Evolutionary conservation across 2,113 vertebrate genomes (phyloP), one percentile per base, ranked within the genome.

Genomic region (Isichthys henryi): DNA sequence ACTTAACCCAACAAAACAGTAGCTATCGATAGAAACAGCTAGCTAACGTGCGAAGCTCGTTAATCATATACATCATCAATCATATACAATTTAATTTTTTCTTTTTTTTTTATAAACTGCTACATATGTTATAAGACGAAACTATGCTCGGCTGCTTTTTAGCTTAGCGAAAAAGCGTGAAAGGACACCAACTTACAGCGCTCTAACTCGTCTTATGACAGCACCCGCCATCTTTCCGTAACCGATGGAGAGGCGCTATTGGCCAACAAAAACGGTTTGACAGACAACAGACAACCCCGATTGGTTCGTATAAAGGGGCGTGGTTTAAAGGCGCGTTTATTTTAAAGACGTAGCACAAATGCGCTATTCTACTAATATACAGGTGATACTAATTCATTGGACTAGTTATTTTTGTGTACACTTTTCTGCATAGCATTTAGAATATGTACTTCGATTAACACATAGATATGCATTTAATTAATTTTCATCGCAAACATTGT

Each of bases 161-260:
- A 35, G 2, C 74, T 48, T 23, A 46, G 7, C 8, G 45, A 84
- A n/a, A 84, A 88, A 45, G 35, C 39, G 27, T 43, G 4, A 86
- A 62, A 27, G 90, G 90, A 89, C 8, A 74, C 19, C n/a, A 91
- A 95, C 96, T 96, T 94, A 96, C 96, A 91, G 93, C 62, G 91
- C 86, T 0, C 88, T 17, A 77, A 93, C 84, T 90, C 91, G 91
- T 87, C 89, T 92, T 88, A 89, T 87, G 3, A 94, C 91, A 94
- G 88, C 90, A 86, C 93, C 93, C 92, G 96, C 96, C 96, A 96
- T 96, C 86, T 95, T 96, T 92, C 27, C 1, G 0, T 13, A 11
- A 49, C 19, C 39, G 21, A 49, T 1, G 45, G 7, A 3, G 0
- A n/a, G 15, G 89, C 5, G 15, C 88, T 9, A 96, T 96, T 96